Percentiles rank a stretch among this genome's conserved stretches.
These are phyloP conservation scores for Mesorhabditis belari DNA, from an alignment of 2,888 invertebrate species.

Conservation along the genomic window DNA sequence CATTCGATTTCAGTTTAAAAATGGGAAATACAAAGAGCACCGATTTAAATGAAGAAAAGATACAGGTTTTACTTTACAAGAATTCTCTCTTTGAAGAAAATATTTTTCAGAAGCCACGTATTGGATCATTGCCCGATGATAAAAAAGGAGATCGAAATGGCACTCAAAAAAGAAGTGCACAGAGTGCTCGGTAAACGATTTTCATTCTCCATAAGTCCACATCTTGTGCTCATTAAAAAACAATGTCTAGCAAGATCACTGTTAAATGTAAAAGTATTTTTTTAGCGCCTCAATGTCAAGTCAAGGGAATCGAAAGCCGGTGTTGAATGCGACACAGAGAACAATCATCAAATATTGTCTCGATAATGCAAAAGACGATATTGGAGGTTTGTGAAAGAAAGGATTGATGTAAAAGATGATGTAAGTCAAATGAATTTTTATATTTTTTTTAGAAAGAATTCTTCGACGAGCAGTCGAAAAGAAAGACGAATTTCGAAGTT, in stretches of 20 bases:
- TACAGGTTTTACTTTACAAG: background rate
- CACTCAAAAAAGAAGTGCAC: background rate
- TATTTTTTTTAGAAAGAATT: constrained; percentile 28
- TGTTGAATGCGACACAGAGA: constrained; percentile 27
- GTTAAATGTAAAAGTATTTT: background rate
- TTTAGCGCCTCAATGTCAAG: constrained; percentile 20
- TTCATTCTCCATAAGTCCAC: background rate
- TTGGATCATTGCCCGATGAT: background rate
- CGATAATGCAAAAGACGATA: constrained; percentile 43
- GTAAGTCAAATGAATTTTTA: too few species aligned
- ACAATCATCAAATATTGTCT: constrained; percentile 44
- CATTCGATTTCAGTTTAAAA: background rate
- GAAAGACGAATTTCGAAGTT: constrained; percentile 32
- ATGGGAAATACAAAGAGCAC: background rate
- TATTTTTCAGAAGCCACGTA: background rate
- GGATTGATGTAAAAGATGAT: background rate
- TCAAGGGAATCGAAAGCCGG: constrained; percentile 28
- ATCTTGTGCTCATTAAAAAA: too few species aligned
- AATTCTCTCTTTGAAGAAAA: too few species aligned
- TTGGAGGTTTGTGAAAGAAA: constrained; percentile 13
- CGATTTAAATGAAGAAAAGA: background rate
- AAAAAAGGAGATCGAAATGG: background rate
- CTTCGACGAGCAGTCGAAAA: constrained; percentile 34
- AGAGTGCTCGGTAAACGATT: background rate
- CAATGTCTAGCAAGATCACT: too few species aligned